Evolutionary conservation across 2,888 invertebrate genomes (phyloP), one percentile per base, ranked within the genome.

Genomic region (Cheilosia vulpina): DNA sequence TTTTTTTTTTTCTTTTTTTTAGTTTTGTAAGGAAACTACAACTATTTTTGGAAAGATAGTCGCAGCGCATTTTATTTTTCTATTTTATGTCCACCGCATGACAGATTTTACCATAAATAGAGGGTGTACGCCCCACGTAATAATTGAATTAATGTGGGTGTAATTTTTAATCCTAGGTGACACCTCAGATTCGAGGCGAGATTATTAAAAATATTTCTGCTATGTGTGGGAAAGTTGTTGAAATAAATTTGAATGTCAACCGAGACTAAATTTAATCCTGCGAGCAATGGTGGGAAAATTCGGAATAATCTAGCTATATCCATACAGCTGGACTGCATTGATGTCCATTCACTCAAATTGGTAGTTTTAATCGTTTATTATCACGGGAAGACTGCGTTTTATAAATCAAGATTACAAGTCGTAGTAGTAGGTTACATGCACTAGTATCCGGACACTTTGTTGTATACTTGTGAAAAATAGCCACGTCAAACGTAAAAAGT

Each of bases 81-180:
- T 58, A n/a, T 34, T 17, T 4, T 9, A n/a, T 13, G 17, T 41
- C 21, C 24, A 43, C 27, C 5, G 24, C 27, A n/a, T 13, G 41
- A 72, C 19, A 34, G 34, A 24, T 38, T 19, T 47, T 52, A 31
- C 43, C 24, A 6, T 41, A 41, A n/a, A 27, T 57, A 24, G 47
- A 27, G 43, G 27, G 31, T 24, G 55, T 55, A 50, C 4, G 31
- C 17, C 53, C 72, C 60, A 50, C 53, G 45, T 69, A 5, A 27
- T 66, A 60, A 53, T 73, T 50, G 47, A 73, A 73, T 68, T 60
- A 41, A 73, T 62, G 82, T 77, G 62, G 45, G 68, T 68, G 78
- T 83, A 63, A 83, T 83, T 83, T 83, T 83, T 83, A 83, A 83
- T 83, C 62, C 78, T 41, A 83, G 83, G 68, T 58, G 83, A 83